Conservation (phyloP, 2,888 invertebrate species). For the Acanthosoma haemorrhoidale region DNA sequence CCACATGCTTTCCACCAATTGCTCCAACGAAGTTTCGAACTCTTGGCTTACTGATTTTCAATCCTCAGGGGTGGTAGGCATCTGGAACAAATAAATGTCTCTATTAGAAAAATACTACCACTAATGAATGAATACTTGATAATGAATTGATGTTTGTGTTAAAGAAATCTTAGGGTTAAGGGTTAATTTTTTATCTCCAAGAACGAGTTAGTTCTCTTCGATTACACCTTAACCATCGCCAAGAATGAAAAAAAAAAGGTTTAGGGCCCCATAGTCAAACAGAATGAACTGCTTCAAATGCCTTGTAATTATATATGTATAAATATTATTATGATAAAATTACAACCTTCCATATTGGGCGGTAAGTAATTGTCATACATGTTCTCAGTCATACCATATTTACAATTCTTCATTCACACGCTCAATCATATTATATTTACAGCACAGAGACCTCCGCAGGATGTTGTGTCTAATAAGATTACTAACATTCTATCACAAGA, state of each 20-base stretch:
- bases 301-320: background rate
- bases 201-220: background rate
- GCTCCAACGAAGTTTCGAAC: background rate
- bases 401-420: too few species aligned
- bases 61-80: background rate
- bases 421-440: too few species aligned
- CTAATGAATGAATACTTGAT: too few species aligned
- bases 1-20: too few species aligned
- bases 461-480: background rate
- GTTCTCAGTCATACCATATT: too few species aligned
- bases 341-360: too few species aligned
- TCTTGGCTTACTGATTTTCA: background rate
- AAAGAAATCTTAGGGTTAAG: background rate
- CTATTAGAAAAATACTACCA: too few species aligned
- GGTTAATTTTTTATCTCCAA: background rate
- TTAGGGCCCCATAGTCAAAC: background rate
- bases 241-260: background rate
- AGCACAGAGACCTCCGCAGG: too few species aligned
- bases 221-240: background rate
- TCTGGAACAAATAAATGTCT: background rate
- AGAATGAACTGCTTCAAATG: background rate
- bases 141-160: background rate
- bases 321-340: too few species aligned
- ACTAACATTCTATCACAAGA: background rate
- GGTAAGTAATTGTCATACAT: too few species aligned